Conservation (phyloP, 2,888 invertebrate genomes). For the Andrena marginata region DNA sequence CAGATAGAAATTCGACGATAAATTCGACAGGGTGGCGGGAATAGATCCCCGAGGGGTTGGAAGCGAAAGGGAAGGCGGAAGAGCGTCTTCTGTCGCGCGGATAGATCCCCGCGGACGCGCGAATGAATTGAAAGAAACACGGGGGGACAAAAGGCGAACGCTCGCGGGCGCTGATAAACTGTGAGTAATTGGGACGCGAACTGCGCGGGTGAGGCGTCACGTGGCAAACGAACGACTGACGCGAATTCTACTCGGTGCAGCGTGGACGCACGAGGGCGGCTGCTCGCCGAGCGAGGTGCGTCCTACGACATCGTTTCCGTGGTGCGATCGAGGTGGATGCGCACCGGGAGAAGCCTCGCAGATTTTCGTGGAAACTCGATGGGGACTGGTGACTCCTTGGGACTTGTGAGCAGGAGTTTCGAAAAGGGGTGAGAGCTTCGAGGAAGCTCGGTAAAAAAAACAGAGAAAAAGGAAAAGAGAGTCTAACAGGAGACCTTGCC, state of each 20-base stretch:
- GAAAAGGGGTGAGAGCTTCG: too few relatives aligned
- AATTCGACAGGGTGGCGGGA: conserved; percentile 34
- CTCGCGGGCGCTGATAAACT: conserved; percentile 72
- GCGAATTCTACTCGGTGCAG: conserved; percentile 61
- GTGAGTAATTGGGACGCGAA: conserved; percentile 76
- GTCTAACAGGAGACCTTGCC: too few relatives aligned
- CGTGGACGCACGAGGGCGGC: conserved; percentile 17
- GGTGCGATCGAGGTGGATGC: conserved; percentile 2
- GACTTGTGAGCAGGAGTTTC: too few relatives aligned
- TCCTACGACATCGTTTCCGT: conserved; percentile 30
- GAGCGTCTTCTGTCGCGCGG: conserved; percentile 11
- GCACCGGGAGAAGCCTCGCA: neutral
- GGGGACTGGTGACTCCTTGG: too few relatives aligned
- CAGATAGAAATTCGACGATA: conserved; percentile 35
- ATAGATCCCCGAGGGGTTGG: conserved; percentile 33
- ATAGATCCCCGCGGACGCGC: conserved; percentile 53
- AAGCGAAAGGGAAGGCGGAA: conserved; percentile 19
- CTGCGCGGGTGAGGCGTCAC: conserved; percentile 64
- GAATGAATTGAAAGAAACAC: conserved; percentile 62
- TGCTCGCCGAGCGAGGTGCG: conserved; percentile 33
- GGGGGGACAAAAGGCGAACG: conserved; percentile 32
- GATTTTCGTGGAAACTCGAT: too few relatives aligned
- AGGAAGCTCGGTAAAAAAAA: too few relatives aligned
- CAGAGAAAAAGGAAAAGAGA: too few relatives aligned
- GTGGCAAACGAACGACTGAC: conserved; percentile 70